Evolutionary conservation across 2,113 vertebrate genomes (phyloP).

Genomic region (Zosterops hypoxanthus): DNA sequence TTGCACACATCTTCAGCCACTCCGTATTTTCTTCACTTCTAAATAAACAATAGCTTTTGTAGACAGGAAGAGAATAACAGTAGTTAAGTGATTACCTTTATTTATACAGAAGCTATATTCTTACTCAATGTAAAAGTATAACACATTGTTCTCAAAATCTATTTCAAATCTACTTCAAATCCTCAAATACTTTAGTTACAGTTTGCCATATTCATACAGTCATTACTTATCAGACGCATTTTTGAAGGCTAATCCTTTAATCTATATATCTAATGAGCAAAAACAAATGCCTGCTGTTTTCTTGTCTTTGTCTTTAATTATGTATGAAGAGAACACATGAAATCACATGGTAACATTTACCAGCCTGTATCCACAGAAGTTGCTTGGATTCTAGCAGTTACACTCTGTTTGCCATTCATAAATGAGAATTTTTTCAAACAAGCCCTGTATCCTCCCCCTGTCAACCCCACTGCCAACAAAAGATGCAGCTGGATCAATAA

Average conservation of each 20-base stretch:
- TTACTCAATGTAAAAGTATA: neutral
- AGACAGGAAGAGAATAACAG: neutral
- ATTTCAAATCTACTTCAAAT: conserved; percentile 29
- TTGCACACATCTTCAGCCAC: neutral
- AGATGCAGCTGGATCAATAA: neutral
- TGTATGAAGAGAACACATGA: neutral
- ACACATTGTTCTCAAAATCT: conserved; percentile 26
- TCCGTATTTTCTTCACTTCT: neutral
- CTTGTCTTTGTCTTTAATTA: neutral
- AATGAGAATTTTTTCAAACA: neutral
- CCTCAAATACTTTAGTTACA: conserved; percentile 13
- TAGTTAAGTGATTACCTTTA: conserved; percentile 7
- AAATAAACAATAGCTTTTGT: conserved; percentile 29
- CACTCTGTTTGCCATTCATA: neutral
- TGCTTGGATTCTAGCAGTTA: neutral
- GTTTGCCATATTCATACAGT: neutral
- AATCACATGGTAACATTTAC: neutral
- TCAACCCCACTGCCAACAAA: neutral
- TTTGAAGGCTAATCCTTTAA: conserved; percentile 9
- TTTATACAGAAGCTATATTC: neutral
- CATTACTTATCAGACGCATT: neutral
- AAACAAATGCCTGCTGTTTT: neutral
- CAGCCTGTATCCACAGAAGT: neutral
- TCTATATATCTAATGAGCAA: neutral
- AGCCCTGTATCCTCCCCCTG: neutral